A percentile compares a stretch with the other conserved stretches of the same genome.
Conservation (phyloP, 1,140 invertebrate species). For the Drosophila ohnishii region DNA sequence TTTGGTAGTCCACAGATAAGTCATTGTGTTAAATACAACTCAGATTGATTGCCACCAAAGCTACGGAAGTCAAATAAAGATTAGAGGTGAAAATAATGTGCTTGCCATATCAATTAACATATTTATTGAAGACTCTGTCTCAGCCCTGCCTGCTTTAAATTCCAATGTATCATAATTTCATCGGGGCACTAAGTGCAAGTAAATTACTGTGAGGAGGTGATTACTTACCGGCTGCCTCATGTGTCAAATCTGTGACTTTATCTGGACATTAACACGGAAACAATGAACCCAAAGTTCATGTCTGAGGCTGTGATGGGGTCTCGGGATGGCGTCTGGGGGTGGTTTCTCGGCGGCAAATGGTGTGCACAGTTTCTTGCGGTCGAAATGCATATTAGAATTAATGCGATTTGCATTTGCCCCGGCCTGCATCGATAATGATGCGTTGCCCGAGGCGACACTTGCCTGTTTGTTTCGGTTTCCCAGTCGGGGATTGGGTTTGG, state of each 20-base stretch:
- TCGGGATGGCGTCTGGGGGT: background rate
- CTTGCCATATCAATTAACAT: background rate
- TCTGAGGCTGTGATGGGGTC: constrained; percentile 5
- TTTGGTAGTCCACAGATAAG: background rate
- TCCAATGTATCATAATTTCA: constrained; percentile 20
- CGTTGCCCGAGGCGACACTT: constrained; percentile 34
- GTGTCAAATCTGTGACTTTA: constrained; percentile 21
- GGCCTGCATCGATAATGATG: constrained; percentile 61
- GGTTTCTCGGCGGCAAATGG: constrained; percentile 37
- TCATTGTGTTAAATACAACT: background rate
- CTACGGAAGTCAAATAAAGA: background rate
- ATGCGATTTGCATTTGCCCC: constrained; percentile 72
- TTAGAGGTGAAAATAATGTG: background rate
- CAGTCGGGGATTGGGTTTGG: background rate
- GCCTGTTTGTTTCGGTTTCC: constrained; percentile 45
- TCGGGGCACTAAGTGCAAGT: constrained; percentile 7
- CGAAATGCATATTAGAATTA: constrained; percentile 73
- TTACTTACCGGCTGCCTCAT: constrained; percentile 15
- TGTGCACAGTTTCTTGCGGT: constrained; percentile 71
- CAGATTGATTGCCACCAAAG: background rate
- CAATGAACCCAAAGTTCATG: constrained; percentile 33
- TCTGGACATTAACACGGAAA: constrained; percentile 22
- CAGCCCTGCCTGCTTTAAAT: background rate
- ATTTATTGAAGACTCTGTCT: background rate
- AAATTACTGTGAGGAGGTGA: constrained; percentile 21